phyloP scores from a whole-genome alignment of 2,888 invertebrate genomes.

The Aplocera efformata region DNA sequence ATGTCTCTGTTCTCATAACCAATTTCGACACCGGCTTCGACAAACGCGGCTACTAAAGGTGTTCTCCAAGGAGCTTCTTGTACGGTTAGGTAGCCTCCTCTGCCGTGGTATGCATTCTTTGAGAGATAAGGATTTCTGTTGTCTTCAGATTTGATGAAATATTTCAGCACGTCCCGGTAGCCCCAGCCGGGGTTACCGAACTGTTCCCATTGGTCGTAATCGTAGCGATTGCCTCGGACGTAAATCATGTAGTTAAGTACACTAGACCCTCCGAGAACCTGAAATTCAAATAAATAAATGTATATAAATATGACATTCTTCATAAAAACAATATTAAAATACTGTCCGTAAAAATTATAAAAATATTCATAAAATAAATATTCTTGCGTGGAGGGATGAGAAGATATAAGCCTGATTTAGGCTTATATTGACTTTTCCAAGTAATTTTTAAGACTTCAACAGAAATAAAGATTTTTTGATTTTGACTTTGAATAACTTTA shows the following conservation, averaged over 20 bases:
- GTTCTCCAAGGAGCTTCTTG: conserved; percentile 93
- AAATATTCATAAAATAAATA: too few relatives aligned
- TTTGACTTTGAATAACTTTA: too few relatives aligned
- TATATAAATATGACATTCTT: too few relatives aligned
- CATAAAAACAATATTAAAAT: too few relatives aligned
- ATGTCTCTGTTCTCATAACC: conserved; percentile 92
- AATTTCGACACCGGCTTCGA: conserved; percentile 89
- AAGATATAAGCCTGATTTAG: too few relatives aligned
- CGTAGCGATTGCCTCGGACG: conserved; percentile 89
- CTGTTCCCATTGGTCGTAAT: conserved; percentile 94
- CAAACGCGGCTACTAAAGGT: conserved; percentile 89
- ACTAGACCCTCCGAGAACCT: conserved; percentile 92
- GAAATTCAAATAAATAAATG: too few relatives aligned
- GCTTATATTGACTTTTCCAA: too few relatives aligned
- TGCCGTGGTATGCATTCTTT: conserved; percentile 84
- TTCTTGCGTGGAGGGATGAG: too few relatives aligned
- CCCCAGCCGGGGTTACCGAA: conserved; percentile 94
- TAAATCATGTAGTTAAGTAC: conserved; percentile 95
- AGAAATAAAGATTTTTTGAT: too few relatives aligned
- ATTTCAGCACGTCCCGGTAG: conserved; percentile 90
- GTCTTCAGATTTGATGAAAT: conserved; percentile 95
- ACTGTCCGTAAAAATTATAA: too few relatives aligned
- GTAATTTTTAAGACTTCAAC: too few relatives aligned
- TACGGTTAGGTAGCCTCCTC: conserved; percentile 87
- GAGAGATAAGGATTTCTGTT: conserved; percentile 91